phyloP scores from a whole-genome alignment of 2,888 invertebrate genomes.

The Phyto melanocephala region DNA sequence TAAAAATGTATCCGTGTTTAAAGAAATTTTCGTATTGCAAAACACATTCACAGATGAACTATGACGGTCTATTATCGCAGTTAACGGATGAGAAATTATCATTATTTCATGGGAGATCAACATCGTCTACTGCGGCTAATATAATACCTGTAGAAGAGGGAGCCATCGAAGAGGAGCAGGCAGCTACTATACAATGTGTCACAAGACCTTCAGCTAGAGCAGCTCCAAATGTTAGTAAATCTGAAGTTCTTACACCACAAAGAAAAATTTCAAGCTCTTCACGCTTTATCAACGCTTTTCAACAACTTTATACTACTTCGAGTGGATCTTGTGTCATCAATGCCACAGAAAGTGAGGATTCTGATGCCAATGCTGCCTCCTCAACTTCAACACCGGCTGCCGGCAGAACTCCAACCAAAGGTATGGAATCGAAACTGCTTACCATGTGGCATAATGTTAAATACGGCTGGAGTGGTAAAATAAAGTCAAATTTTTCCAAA shows the following conservation, averaged over 20 bases:
- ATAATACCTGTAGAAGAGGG: constrained; percentile 68
- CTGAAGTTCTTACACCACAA: constrained; percentile 74
- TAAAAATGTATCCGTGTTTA: constrained; percentile 47
- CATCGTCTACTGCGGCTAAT: constrained; percentile 54
- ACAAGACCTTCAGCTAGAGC: constrained; percentile 30
- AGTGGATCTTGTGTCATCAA: constrained; percentile 56
- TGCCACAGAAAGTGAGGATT: constrained; percentile 43
- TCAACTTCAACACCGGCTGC: constrained; percentile 70
- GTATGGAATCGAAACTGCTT: constrained; percentile 89
- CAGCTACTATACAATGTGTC: constrained; percentile 73
- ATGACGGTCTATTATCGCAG: constrained; percentile 77
- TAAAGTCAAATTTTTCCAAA: constrained; percentile 87
- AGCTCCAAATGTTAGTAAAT: constrained; percentile 63
- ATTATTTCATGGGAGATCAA: constrained; percentile 67
- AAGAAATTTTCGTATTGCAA: constrained; percentile 44
- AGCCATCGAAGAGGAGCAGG: constrained; percentile 74
- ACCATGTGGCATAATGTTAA: constrained; percentile 96
- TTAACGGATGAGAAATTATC: constrained; percentile 76
- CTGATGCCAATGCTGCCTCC: constrained; percentile 64
- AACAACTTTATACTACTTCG: constrained; percentile 74
- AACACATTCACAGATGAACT: constrained; percentile 75
- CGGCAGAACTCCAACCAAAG: constrained; percentile 79
- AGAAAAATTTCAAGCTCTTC: constrained; percentile 78
- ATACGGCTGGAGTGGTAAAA: constrained; percentile 91
- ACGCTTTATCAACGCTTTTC: constrained; percentile 77